Percentiles rank a stretch among this genome's conserved stretches.
phyloP scores from a whole-genome alignment of 2,797 vertebrate genomes.

The Rhynchotus rufescens region DNA sequence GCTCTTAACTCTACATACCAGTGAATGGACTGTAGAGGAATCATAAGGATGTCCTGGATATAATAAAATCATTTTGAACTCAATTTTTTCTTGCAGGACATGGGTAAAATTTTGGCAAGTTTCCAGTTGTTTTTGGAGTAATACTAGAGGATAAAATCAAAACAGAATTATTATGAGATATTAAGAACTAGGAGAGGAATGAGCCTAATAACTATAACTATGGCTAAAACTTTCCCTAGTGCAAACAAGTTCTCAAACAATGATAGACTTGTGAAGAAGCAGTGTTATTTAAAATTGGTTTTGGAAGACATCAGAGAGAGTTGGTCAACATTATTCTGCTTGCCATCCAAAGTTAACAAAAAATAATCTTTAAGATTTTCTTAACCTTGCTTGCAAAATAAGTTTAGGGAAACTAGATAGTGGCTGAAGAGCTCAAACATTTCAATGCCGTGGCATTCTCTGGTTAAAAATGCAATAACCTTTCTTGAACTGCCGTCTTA shows the following conservation, averaged over 20 bases:
- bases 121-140: background rate
- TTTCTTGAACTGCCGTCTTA: background rate
- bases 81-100: background rate
- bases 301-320: conserved; percentile 23
- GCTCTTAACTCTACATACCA: background rate
- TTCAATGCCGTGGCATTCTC: background rate
- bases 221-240: background rate
- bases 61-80: background rate
- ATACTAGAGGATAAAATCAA: background rate
- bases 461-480: background rate
- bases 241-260: background rate
- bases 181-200: background rate
- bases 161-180: background rate
- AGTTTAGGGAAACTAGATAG: background rate
- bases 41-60: background rate
- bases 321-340: conserved; percentile 1
- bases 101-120: background rate
- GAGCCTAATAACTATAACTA: background rate
- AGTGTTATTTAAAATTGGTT: conserved; percentile 22
- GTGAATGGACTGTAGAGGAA: background rate
- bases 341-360: conserved; percentile 36
- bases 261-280: conserved; percentile 12
- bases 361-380: conserved; percentile 21
- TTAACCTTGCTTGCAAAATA: conserved; percentile 26
- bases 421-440: conserved; percentile 19